Percentiles rank a stretch among this genome's conserved stretches.
Evolutionary conservation across 2,113 vertebrate genomes (phyloP).

Genomic region (Sula dactylatra): DNA sequence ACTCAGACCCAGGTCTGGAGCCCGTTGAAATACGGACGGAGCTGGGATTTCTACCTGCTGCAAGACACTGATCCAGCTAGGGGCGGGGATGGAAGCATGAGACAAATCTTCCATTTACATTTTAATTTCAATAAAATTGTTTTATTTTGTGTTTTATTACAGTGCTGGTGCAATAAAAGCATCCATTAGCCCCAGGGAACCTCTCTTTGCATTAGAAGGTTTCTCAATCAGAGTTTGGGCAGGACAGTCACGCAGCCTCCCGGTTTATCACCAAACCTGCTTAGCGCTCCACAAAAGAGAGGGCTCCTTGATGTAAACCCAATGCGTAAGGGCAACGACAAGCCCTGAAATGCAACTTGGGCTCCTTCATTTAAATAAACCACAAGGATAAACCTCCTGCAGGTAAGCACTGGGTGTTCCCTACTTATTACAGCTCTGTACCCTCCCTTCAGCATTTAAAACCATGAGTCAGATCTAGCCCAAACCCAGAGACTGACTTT

Average conservation of each 20-base stretch:
- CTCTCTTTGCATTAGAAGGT: not conserved
- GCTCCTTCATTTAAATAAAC: not conserved
- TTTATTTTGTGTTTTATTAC: conserved; percentile 47
- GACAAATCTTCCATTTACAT: not conserved
- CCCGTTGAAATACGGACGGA: fast-evolving
- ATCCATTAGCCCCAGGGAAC: not conserved
- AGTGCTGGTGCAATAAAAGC: not conserved
- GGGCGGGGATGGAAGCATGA: not conserved
- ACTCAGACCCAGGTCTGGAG: not conserved
- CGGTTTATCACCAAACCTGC: not conserved
- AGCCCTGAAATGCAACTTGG: not conserved
- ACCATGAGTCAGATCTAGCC: not conserved
- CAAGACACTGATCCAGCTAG: not conserved
- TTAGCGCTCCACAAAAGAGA: not conserved
- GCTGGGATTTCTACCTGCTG: not conserved
- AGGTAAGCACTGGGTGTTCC: conserved; percentile 22
- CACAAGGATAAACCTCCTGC: not conserved
- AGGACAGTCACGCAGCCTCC: not conserved
- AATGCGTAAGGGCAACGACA: not conserved
- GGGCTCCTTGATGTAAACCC: not conserved
- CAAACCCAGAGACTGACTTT: not conserved
- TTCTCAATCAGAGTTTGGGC: not conserved
- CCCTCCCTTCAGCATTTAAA: not conserved
- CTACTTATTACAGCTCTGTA: not conserved
- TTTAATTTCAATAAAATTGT: conserved; percentile 19